Conservation (phyloP, 2,888 invertebrate genomes). For the Sabatieria punctata region DNA sequence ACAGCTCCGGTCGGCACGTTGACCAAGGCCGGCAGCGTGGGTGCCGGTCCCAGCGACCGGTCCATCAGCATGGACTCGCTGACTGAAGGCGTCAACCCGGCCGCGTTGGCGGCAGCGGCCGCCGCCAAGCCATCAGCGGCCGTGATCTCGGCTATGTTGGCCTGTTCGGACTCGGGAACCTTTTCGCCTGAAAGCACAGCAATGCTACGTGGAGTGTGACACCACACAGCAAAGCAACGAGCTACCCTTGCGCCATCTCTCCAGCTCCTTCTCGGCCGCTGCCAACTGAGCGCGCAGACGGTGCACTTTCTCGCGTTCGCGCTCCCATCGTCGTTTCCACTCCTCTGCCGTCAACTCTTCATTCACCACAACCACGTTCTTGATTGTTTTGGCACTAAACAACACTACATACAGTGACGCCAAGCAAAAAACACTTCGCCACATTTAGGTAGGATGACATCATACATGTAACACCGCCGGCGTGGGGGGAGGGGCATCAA, state of each 20-base stretch:
- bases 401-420: neutral
- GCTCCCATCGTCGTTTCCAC: conserved; percentile 96
- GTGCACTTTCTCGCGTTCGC: conserved; percentile 73
- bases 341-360: conserved; percentile 98
- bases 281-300: conserved; percentile 77
- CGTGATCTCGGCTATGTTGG: conserved; percentile 15
- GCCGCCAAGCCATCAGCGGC: conserved; percentile 3
- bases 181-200: conserved; percentile 7
- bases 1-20: conserved; percentile 31
- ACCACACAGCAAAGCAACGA: neutral
- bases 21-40: conserved; percentile 14
- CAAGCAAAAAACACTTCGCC: neutral
- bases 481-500: too few species aligned
- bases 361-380: conserved; percentile 97
- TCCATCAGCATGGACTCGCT: neutral
- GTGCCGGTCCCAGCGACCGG: neutral
- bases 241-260: conserved; percentile 70
- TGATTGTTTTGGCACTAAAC: conserved; percentile 84
- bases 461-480: too few species aligned
- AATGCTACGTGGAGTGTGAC: too few species aligned
- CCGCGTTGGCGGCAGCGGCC: neutral
- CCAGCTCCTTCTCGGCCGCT: conserved; percentile 73
- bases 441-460: too few species aligned
- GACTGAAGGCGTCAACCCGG: conserved; percentile 2
- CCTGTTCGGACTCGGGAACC: conserved; percentile 24